Evolutionary conservation across 2,888 invertebrate genomes (phyloP).

Genomic region (Griposia aprilina): DNA sequence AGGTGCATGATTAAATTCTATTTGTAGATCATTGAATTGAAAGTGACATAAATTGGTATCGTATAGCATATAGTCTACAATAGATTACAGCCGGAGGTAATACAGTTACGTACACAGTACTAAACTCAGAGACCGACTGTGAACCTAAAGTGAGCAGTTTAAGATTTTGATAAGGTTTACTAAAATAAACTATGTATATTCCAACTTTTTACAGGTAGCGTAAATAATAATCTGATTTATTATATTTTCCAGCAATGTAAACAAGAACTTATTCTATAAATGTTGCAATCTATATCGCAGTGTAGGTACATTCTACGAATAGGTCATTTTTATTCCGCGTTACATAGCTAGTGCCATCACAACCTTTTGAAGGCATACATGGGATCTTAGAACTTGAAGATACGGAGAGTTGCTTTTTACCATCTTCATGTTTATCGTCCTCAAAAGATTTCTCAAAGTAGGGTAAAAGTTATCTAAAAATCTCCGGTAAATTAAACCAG

Average conservation of each 20-base stretch:
- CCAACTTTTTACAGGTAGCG: neutral
- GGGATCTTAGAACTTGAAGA: neutral
- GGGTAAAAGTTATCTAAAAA: neutral
- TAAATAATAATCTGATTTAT: neutral
- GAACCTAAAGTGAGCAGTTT: neutral
- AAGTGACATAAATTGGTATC: neutral
- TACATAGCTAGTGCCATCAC: neutral
- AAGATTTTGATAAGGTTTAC: neutral
- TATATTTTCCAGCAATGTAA: neutral
- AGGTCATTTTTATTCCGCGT: neutral
- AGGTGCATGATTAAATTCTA: conserved; percentile 5
- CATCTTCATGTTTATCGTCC: neutral
- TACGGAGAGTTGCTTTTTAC: neutral
- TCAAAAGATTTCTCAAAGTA: neutral
- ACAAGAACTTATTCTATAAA: conserved; percentile 4
- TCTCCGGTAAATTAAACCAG: neutral
- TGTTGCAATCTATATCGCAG: neutral
- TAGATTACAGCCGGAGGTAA: neutral
- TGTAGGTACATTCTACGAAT: conserved; percentile 4
- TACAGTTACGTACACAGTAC: neutral
- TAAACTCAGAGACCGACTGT: neutral
- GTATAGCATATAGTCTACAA: too few species aligned
- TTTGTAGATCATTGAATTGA: neutral
- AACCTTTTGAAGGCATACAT: conserved; percentile 10
- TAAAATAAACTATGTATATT: neutral